Percentiles rank a stretch among this genome's conserved stretches.
phyloP scores from a whole-genome alignment of 2,888 invertebrate genomes.

The Perizoma affinitatum region DNA sequence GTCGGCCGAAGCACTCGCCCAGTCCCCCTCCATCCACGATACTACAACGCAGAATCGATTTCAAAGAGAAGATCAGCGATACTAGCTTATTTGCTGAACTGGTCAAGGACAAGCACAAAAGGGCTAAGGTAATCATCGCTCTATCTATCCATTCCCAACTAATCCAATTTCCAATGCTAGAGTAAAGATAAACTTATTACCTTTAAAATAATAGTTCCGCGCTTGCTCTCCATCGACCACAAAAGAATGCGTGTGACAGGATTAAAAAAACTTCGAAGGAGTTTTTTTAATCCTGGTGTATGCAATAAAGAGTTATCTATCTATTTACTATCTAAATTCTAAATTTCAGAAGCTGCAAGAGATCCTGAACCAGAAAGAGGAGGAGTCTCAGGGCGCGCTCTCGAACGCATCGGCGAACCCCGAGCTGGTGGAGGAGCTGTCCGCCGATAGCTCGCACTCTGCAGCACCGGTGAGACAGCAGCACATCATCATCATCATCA shows the following conservation, averaged over 20 bases:
- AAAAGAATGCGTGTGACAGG: no score
- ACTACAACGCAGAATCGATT: constrained; percentile 83
- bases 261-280: no score
- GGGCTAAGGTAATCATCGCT: constrained; percentile 89
- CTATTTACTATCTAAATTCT: constrained; percentile 8
- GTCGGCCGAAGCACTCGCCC: constrained; percentile 65
- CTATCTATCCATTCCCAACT: not conserved
- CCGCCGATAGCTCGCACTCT: constrained; percentile 62
- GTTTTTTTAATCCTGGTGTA: no score
- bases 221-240: no score
- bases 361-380: constrained; percentile 87
- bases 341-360: constrained; percentile 84
- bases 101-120: constrained; percentile 92
- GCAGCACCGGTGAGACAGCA: constrained; percentile 40
- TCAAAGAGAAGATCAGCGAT: constrained; percentile 92
- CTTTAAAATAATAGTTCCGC: no score
- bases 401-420: constrained; percentile 62
- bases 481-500: no score
- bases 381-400: constrained; percentile 74
- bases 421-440: constrained; percentile 69
- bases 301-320: not conserved
- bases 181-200: no score
- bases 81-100: constrained; percentile 95
- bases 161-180: no score
- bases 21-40: constrained; percentile 64